A percentile compares a stretch with the other conserved stretches of the same genome.
Evolutionary conservation across 2,797 vertebrate species (phyloP).

Genomic region (Sylvilagus floridanus): DNA sequence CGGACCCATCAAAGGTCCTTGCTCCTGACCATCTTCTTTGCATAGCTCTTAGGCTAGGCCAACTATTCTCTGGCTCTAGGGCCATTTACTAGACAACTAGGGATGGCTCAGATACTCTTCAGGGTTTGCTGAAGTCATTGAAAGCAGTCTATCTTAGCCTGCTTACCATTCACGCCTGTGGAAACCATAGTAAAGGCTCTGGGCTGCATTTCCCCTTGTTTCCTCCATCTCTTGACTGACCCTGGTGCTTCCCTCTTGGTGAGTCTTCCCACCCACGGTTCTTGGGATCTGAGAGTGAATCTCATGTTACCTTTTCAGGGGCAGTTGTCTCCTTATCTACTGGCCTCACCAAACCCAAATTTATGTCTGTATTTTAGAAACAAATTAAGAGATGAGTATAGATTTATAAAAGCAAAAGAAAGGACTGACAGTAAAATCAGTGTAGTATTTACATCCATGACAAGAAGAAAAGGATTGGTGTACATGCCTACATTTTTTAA

Average conservation of each 20-base stretch:
- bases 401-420: conserved; percentile 12
- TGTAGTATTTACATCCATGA: background rate
- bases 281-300: background rate
- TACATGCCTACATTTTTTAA: background rate
- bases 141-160: background rate
- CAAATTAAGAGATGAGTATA: background rate
- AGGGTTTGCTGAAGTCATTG: background rate
- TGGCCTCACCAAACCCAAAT: background rate
- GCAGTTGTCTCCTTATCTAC: background rate
- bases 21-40: background rate
- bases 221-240: background rate
- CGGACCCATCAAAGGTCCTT: background rate
- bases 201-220: background rate
- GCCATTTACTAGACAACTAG: background rate
- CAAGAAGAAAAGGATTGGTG: background rate
- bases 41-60: no score
- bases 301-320: background rate
- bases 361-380: background rate
- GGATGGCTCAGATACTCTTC: background rate
- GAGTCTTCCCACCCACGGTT: background rate
- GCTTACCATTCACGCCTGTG: background rate
- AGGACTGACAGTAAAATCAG: background rate
- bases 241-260: background rate
- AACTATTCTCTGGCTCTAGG: background rate
- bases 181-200: background rate